Percentiles rank a stretch among this genome's conserved stretches.
Conservation (phyloP, 2,113 vertebrate species). For the Phrynocephalus versicolor region DNA sequence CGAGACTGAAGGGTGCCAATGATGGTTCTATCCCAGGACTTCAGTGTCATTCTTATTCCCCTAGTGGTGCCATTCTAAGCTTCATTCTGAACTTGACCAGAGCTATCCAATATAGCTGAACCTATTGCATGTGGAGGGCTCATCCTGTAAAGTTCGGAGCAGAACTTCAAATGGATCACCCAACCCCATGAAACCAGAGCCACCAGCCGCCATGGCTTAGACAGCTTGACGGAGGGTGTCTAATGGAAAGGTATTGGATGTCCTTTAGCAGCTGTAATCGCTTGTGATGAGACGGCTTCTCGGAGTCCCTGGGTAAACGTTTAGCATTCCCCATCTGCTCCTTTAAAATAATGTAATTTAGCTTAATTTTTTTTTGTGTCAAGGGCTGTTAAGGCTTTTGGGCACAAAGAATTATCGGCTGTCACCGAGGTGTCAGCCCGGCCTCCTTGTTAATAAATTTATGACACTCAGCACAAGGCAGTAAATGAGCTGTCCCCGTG, state of each 20-base stretch:
- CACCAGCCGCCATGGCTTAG: no score
- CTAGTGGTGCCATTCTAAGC: no score
- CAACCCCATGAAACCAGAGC: no score
- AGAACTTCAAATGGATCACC: no score
- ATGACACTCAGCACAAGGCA: conserved; percentile 31
- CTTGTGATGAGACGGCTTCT: neutral
- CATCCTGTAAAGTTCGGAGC: no score
- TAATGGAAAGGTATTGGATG: neutral
- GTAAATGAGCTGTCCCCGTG: conserved; percentile 9
- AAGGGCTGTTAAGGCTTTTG: conserved; percentile 50
- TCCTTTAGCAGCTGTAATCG: neutral
- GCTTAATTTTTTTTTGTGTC: conserved; percentile 67
- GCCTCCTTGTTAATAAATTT: conserved; percentile 53
- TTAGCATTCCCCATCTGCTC: conserved; percentile 62
- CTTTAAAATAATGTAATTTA: conserved; percentile 63
- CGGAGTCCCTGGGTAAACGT: conserved; percentile 22
- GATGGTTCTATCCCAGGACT: no score
- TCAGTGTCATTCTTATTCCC: no score
- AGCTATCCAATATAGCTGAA: no score
- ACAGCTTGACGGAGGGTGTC: no score
- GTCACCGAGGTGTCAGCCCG: conserved; percentile 57
- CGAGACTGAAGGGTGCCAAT: no score
- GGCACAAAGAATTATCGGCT: conserved; percentile 57
- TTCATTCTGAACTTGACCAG: no score
- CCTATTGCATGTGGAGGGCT: no score